Conservation (phyloP, 2,113 vertebrate genomes). For the Plotosus lineatus region DNA sequence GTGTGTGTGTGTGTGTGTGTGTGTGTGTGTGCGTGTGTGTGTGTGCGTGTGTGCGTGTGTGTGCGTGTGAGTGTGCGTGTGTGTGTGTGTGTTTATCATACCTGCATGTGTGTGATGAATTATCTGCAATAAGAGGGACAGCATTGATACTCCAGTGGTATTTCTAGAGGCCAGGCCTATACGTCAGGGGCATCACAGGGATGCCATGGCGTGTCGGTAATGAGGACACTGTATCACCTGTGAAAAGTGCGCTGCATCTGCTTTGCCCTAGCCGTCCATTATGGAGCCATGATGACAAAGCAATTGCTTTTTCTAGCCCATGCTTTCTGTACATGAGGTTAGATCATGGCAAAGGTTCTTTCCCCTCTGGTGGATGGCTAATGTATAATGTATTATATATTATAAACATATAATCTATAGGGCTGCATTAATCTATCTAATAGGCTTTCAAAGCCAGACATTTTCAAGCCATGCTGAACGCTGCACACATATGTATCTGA, state of each 20-base stretch:
- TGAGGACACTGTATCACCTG: constrained; percentile 55
- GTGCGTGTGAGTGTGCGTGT: constrained; percentile 25
- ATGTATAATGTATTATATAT: constrained; percentile 40
- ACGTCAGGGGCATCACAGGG: constrained; percentile 38
- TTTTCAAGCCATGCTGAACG: neutral
- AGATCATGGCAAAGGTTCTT: constrained; percentile 42
- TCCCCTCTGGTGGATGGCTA: constrained; percentile 28
- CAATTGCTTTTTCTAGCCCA: constrained; percentile 47
- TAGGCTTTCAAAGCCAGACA: constrained; percentile 31
- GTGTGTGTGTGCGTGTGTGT: constrained; percentile 13
- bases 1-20: constrained; percentile 42
- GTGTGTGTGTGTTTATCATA: neutral
- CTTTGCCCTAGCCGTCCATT: constrained; percentile 45
- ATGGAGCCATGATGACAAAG: constrained; percentile 51
- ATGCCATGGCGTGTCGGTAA: constrained; percentile 44
- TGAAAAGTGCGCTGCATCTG: constrained; percentile 43
- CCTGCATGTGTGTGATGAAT: constrained; percentile 29
- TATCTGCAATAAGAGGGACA: constrained; percentile 2
- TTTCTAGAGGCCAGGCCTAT: constrained; percentile 30
- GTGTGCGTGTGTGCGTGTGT: constrained; percentile 33
- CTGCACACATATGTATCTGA: neutral
- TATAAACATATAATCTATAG: constrained; percentile 40
- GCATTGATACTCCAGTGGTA: constrained; percentile 10
- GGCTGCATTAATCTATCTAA: constrained; percentile 39
- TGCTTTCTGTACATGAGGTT: constrained; percentile 29